A percentile compares a stretch with the other conserved stretches of the same genome.
phyloP scores from a whole-genome alignment of 35 echinoderm and acorn worm species.

The Strongylocentrotus purpuratus region DNA sequence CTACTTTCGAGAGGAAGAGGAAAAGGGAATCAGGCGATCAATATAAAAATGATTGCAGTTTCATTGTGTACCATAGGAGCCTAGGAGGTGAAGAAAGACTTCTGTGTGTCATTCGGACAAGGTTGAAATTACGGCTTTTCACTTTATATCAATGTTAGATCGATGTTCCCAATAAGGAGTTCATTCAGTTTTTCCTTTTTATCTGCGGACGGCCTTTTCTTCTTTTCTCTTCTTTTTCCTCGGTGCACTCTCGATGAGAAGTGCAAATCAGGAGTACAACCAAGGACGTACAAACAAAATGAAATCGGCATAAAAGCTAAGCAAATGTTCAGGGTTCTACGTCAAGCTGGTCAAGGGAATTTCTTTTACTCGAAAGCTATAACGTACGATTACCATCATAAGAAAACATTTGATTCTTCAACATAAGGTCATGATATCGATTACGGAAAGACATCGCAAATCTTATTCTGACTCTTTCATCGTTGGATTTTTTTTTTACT shows the following conservation, averaged over 20 bases:
- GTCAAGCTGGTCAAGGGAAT: too few relatives aligned
- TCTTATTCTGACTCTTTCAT: not conserved
- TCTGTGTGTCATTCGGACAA: not conserved
- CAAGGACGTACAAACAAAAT: not conserved
- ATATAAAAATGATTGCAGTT: not conserved
- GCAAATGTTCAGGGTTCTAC: too few relatives aligned
- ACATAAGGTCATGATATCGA: not conserved
- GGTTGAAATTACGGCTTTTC: slow-evolving; percentile 8
- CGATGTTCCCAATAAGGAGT: not conserved
- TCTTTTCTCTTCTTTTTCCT: too few relatives aligned
- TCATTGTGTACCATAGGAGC: not conserved
- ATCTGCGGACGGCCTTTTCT: too few relatives aligned
- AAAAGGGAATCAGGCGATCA: not conserved
- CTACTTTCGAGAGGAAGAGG: not conserved
- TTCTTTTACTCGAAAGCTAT: not conserved
- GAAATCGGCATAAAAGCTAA: not conserved
- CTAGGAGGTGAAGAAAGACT: not conserved
- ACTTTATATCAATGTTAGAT: not conserved
- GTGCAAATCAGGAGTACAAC: not conserved
- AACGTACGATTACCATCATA: not conserved
- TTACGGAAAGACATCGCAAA: not conserved
- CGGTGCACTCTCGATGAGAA: not conserved
- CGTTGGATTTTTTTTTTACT: not conserved
- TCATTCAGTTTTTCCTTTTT: not conserved
- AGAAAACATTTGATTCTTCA: not conserved